Base-by-base conservation (phyloP, 2,113 vertebrate genomes). In the Dinomys branickii region DNA sequence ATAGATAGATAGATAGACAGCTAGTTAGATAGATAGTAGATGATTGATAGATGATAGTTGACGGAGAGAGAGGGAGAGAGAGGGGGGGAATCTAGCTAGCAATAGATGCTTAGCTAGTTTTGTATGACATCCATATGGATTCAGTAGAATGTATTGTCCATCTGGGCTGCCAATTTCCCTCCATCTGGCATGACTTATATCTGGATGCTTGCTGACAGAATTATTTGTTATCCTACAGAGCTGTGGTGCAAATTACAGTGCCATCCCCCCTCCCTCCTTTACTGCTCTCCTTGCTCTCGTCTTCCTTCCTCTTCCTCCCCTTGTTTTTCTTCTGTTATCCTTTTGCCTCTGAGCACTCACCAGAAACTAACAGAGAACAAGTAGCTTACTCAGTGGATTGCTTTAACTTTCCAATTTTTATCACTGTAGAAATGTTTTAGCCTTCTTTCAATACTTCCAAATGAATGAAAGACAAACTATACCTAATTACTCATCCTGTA, bases 101-200 rank as follows among this genome's bases (percentile, higher is more conserved):
- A 82, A 3, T 65, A 82, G 33, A 91, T 92, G 67, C 65, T 75
- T 91, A 67, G 80, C 19, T 75, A 54, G 30, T 50, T 94, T 96
- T 50, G 81, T 93, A 56, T 83, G 61, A 41, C 11, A 82, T 92
- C 52, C 90, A 88, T 75, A 85, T 78, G 52, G 85, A 87, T 84
- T 87, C 69, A 75, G n/a, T 81, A 75, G 77, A 28, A 63, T 41
- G 5, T 59, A 88, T 47, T 85, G 85, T 88, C 95, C 92, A 95
- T 96, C 88, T 97, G 97, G 58, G 26, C 73, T 93, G 59, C 50
- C 80, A 80, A 95, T 91, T 87, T 56, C 75, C 78, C 47, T 95
- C 90, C 90, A 85, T 96, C 82, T 97, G 95, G 56, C 82, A 85
- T 88, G 52, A 92, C 69, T 89, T 96, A 35, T 52, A 95, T 84